Percentiles rank a stretch among this genome's conserved stretches.
Evolutionary conservation across 2,113 vertebrate genomes (phyloP).

Genomic region (Promerops cafer): DNA sequence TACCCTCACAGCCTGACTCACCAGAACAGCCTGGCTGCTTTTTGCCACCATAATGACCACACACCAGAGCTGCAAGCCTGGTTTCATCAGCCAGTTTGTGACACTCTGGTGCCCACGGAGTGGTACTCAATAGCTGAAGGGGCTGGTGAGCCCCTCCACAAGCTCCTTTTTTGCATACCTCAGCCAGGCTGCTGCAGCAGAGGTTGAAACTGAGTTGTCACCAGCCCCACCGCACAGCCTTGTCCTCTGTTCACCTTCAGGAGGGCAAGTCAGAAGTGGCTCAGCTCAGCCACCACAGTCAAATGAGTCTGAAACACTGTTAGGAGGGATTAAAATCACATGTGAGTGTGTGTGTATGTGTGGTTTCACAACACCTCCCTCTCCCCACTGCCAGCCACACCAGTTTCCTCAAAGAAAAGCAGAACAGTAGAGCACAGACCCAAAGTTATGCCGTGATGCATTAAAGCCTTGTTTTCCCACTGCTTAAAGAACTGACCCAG

Average conservation of each 20-base stretch:
- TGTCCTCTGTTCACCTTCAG: not conserved
- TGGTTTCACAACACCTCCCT: slow-evolving; percentile 45
- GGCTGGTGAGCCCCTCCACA: not conserved
- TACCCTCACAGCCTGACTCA: not conserved
- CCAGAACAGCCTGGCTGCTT: not conserved
- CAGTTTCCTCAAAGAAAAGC: slow-evolving; percentile 52
- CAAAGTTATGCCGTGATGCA: not conserved
- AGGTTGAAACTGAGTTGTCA: not conserved
- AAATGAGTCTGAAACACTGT: not conserved
- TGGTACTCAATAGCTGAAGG: not conserved
- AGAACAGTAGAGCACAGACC: slow-evolving; percentile 33
- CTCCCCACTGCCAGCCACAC: not conserved
- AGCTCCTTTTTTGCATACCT: not conserved
- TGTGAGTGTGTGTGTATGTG: not conserved
- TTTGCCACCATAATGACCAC: not conserved
- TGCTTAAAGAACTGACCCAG: slow-evolving; percentile 32
- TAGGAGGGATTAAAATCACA: not conserved
- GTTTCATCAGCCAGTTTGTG: not conserved
- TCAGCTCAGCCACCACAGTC: not conserved
- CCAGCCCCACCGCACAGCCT: not conserved
- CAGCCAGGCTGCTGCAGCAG: not conserved
- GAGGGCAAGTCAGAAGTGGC: not conserved
- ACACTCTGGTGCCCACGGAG: not conserved
- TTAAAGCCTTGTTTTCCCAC: slow-evolving; percentile 58
- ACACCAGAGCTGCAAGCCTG: not conserved